Base-by-base conservation (phyloP, 2,888 invertebrate genomes). In the Drosophila phalerata region DNA sequence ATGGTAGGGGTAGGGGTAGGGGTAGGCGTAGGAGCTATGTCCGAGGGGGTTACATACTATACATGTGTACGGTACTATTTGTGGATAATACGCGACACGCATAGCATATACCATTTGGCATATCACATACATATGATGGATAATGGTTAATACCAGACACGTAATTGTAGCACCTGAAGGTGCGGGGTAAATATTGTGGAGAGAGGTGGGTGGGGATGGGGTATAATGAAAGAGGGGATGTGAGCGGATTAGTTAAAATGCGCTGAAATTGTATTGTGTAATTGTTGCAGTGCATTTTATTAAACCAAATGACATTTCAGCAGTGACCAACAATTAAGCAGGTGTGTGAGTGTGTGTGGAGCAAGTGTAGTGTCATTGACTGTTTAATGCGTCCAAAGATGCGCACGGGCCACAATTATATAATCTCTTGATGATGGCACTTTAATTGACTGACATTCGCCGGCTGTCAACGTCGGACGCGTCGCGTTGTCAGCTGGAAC, bases 351-450 rank as follows among this genome's bases (percentile, higher is more conserved):
- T 52, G 17, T 52, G 52, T 37, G 55, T 60, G 66, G 42, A 34
- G 42, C 53, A 40, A 38, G 37, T 79, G 87, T 85, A 67, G 58
- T 81, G 88, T 87, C 88, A 86, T 81, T 88, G 88, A 88, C 88
- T 88, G 83, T 52, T 78, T 88, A 88, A 88, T 83, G 86, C 75
- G 61, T 68, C 69, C 68, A 64, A 42, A 67, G 67, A 49, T 57
- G 57, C 52, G 66, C 66, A 42, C 61, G 69, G 73, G 63, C 77
- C 69, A 69, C 76, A 78, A 76, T 87, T 87, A 77, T 78, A 75
- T 79, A 88, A 87, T 68, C 66, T 72, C 69, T 61, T 64, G 73
- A 78, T 81, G 79, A 82, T 84, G 84, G 74, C 82, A 84, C 80
- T 79, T 84, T 73, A 81, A 86, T 85, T 79, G 61, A 62, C 63